Base-by-base conservation (phyloP, 30 jellyfish, hydroid and myxozoan genomes). In the Nemopilema nomurai region DNA sequence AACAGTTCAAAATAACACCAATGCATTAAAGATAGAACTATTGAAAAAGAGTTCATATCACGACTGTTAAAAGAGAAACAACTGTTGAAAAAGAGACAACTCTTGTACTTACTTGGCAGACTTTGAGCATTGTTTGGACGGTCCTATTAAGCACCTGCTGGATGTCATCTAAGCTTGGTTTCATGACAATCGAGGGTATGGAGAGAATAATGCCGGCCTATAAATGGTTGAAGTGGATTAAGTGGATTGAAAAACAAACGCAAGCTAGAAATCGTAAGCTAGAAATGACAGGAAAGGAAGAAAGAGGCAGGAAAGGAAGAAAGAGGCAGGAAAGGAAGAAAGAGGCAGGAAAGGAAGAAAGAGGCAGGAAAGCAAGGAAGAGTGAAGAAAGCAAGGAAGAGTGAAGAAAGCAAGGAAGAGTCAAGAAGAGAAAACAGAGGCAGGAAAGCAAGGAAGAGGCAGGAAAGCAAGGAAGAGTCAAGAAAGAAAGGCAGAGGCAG, bases 151-250 rank as follows among this genome's bases (percentile, higher is more conserved):
- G 84, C 6, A 74, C 90, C 71, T 82, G 93, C 67, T 90, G 97
- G 41, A 90, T 90, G 71, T 81, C 91, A 20, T 90, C 97, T 29
- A 90, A 76, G 65, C 97, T 83, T 21, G 90, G 91, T 28, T 90
- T 90, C 97, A 90, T 81, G 27, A 82, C 94, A 28, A 90, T 84
- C 20, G 90, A 88, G 16, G 97, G 97, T 24, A 90, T 90, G 18
- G 90, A 77, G 26, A 90, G 87, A 68, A 90, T 68, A 7, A 90
- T 82, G 18, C 85, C 87, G 32, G 94, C 97, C 90, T 73, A 53
- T 1, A 75, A 76, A 67, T 49, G 18, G 31, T 24, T 49, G 1
- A 65, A 49, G 1, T 13, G 13, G 13, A 41, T 41, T 3, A 6
- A 41, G 57, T 3, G 13, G 6, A 41, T 41, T 41, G 57, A 41